Percentiles rank a stretch among this genome's conserved stretches.
Conservation (phyloP, 2,113 vertebrate genomes). For the Takifugu flavidus region DNA sequence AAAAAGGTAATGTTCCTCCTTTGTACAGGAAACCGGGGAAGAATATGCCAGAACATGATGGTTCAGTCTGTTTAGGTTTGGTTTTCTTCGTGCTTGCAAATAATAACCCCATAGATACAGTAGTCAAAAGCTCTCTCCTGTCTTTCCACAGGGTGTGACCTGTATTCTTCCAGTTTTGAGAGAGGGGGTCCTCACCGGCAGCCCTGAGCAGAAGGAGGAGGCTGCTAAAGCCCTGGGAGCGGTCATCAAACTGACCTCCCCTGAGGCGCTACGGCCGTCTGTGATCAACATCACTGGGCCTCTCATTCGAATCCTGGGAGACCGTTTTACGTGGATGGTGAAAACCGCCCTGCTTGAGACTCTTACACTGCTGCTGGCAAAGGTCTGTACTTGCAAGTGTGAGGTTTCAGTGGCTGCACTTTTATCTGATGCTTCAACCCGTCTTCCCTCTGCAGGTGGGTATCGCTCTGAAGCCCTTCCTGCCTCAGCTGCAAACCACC, state of each 20-base stretch:
- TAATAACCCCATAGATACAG: no score
- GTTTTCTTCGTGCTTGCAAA: not conserved
- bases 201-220: constrained; percentile 96
- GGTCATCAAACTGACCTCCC: constrained; percentile 91
- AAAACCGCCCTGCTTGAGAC: constrained; percentile 95
- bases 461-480: constrained; percentile 94
- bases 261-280: constrained; percentile 91
- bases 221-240: constrained; percentile 91
- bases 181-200: constrained; percentile 93
- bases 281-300: constrained; percentile 97
- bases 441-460: constrained; percentile 78
- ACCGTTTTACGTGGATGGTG: constrained; percentile 92
- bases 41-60: not conserved
- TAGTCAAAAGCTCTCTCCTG: not conserved
- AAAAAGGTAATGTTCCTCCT: constrained; percentile 83
- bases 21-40: not conserved
- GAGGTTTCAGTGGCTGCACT: not conserved
- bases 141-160: constrained; percentile 84
- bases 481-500: constrained; percentile 97
- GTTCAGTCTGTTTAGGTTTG: not conserved
- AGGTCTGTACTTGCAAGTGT: constrained; percentile 72
- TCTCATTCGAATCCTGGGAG: constrained; percentile 94
- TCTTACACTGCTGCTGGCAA: constrained; percentile 89
- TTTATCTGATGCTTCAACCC: not conserved
- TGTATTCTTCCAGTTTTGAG: constrained; percentile 93